Evolutionary conservation across 2,113 vertebrate genomes (phyloP), one percentile per base, ranked within the genome.

Genomic region (Lophura nycthemera): DNA sequence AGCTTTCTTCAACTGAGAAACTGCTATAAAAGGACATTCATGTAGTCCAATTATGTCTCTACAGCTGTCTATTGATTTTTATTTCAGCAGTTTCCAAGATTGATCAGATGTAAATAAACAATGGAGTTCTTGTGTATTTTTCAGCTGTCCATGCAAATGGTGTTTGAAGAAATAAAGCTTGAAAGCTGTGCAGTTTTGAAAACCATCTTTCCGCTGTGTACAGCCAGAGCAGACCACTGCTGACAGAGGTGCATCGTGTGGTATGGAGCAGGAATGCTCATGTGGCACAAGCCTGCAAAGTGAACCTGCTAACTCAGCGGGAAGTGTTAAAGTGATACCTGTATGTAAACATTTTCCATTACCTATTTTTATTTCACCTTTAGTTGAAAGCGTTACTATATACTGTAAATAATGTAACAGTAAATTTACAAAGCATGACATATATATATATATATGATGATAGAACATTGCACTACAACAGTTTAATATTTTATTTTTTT

Each of bases 401-500:
- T 95, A 61, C 85, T 94, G 94, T 96, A 88, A 92, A 96, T 92
- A 87, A 43, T 77, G 65, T 86, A 81, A 78, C 70, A 24, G 83
- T 86, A 57, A 80, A 38, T 75, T 91, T 94, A 96, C 92, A 59
- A 91, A 95, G 97, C 98, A 97, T 97, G 97, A 90, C 87, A 76
- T 94, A 96, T 2, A 50, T 96, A 89, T 88, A 76, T 94, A 96
- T 2, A 56, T 96, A 69, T 92, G 93, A 66, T 91, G 92, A 88
- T 93, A 83, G 83, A 97, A 94, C 64, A 80, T 97, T 95, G 96
- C 97, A 92, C 96, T 95, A 95, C 48, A 66, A 90, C 94, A 89
- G 94, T 97, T 97, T 76, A 89, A 86, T 95, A 88, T 88, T 95
- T 96, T 96, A 85, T 92, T 96, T 97, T 96, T 97, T 90, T 95